phyloP scores from a whole-genome alignment of 2,113 vertebrate species.

The Notothenia coriiceps region DNA sequence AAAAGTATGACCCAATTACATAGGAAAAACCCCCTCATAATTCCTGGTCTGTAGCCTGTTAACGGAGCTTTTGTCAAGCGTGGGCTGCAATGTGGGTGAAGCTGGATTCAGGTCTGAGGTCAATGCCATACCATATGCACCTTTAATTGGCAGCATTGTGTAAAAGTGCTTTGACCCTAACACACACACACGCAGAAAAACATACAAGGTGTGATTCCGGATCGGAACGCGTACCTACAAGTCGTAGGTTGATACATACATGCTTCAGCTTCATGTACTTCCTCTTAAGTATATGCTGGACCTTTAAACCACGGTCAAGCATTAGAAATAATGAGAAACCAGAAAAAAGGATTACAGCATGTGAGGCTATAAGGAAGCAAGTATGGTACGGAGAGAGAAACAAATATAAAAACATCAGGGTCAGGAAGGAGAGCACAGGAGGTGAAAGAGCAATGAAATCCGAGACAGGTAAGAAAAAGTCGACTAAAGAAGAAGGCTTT shows the following conservation, averaged over 20 bases:
- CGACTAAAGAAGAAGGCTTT: conserved; percentile 19
- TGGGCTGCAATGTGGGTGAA: conserved; percentile 3
- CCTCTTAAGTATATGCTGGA: neutral
- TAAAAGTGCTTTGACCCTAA: conserved; percentile 28
- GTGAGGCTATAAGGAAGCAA: neutral
- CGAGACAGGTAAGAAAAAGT: conserved; percentile 18
- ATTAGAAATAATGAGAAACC: conserved; percentile 25
- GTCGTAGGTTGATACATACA: neutral
- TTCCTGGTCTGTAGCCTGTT: neutral
- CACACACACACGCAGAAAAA: neutral
- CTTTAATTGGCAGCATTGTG: conserved; percentile 47
- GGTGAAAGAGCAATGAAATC: conserved; percentile 35
- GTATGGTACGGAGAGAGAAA: neutral
- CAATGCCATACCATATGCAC: conserved; percentile 16
- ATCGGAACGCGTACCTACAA: neutral
- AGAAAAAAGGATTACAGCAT: conserved; percentile 4
- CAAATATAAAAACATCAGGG: neutral
- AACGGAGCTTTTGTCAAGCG: neutral
- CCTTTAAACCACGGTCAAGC: conserved; percentile 36
- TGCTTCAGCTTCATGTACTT: conserved; percentile 1
- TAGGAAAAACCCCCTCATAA: neutral
- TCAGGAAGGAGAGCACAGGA: conserved; percentile 10
- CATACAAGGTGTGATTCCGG: neutral
- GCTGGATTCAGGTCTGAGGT: neutral
- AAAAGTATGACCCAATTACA: neutral